These are phyloP conservation scores for Adelges cooleyi DNA, from an alignment of 1,140 invertebrate genomes.

Conservation along the genomic window DNA sequence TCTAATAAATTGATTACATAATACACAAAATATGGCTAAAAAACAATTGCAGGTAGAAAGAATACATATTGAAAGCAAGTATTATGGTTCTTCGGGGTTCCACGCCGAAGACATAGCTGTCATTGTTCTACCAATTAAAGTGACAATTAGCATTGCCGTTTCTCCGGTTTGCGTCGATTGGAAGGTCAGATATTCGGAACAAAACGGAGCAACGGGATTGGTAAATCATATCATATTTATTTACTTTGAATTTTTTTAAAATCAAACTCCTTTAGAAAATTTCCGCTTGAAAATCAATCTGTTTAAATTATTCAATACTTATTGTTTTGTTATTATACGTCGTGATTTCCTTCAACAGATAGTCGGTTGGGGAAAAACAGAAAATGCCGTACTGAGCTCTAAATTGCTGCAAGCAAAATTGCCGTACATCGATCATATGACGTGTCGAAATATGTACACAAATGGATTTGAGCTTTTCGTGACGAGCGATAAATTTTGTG, in stretches of 20 bases:
- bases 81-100: not conserved
- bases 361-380: slow-evolving; percentile 1
- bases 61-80: not conserved
- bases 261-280: too few species aligned
- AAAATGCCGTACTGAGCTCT: not conserved
- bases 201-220: not conserved
- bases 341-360: too few species aligned
- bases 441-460: not conserved
- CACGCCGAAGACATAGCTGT: not conserved
- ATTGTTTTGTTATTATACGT: too few species aligned
- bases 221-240: not conserved
- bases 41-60: too few species aligned
- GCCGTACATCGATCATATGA: not conserved
- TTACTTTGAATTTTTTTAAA: too few species aligned
- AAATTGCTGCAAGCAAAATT: not conserved
- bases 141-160: not conserved
- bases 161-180: not conserved
- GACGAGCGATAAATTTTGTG: not conserved
- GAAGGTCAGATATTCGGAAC: not conserved
- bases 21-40: too few species aligned
- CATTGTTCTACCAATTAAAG: not conserved
- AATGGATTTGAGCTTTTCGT: not conserved
- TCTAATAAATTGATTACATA: too few species aligned
- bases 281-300: too few species aligned
- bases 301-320: too few species aligned